These are phyloP conservation scores for Aromia moschata DNA, from an alignment of 2,888 invertebrate genomes.

Conservation along the genomic window DNA sequence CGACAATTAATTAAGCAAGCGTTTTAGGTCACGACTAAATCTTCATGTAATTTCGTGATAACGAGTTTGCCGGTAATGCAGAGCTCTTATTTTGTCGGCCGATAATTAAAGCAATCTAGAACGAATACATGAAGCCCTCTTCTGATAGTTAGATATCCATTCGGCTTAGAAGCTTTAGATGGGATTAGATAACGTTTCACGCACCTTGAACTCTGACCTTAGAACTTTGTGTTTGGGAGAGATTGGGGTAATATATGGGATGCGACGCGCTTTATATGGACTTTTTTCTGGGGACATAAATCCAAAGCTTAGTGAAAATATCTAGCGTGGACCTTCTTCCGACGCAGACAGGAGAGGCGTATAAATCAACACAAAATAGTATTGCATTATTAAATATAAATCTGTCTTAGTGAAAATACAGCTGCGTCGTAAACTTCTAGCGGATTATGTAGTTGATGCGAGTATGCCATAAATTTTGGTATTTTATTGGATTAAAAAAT, in stretches of 20 bases:
- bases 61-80: slow-evolving; percentile 37
- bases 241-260: slow-evolving; percentile 12
- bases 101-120: slow-evolving; percentile 45
- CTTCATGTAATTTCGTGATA: slow-evolving; percentile 32
- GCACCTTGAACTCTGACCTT: slow-evolving; percentile 42
- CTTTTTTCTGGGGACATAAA: slow-evolving; percentile 15
- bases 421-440: no score
- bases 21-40: slow-evolving; percentile 26
- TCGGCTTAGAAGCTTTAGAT: slow-evolving; percentile 33
- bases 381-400: neutral
- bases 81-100: slow-evolving; percentile 40
- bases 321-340: slow-evolving; percentile 1
- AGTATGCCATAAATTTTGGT: no score
- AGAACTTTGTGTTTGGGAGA: slow-evolving; percentile 32
- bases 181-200: slow-evolving; percentile 40
- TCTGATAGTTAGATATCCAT: slow-evolving; percentile 34
- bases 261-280: slow-evolving; percentile 16
- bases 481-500: no score
- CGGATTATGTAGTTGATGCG: no score
- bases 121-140: slow-evolving; percentile 34
- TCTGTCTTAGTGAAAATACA: no score
- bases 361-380: slow-evolving; percentile 6
- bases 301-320: slow-evolving; percentile 7
- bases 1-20: slow-evolving; percentile 29
- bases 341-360: neutral